Base-by-base conservation (phyloP, 2,888 invertebrate genomes). In the Strigamia maritima region DNA sequence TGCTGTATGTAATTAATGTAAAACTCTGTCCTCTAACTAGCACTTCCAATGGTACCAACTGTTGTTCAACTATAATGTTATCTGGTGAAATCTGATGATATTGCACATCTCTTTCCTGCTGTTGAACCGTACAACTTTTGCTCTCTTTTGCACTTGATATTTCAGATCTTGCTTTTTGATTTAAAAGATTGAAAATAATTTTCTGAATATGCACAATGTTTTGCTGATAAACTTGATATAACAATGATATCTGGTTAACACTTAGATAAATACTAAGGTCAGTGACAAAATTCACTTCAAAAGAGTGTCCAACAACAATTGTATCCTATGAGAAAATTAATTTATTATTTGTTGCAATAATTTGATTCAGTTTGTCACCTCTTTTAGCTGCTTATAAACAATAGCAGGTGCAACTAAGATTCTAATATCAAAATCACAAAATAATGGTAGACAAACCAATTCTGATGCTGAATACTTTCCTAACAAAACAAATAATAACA, bases 231-330 rank as follows among this genome's bases (percentile, higher is more conserved):
- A 77, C 22, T 22, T 49, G 19, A 14, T 22, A 28, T 1, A 78
- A 3, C 35, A 91, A 87, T 79, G 87, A 87, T 22, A 95, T 86
- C 84, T 95, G 94, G 79, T 90, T 89, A 10, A 92, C 86, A 83
- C 91, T 92, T 1, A 94, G 82, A 79, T 90, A 91, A 2, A 94
- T 84, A 54, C 90, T 88, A 82, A 95, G 91, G 85, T 96, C 94
- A 0, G 92, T 91, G 0, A 92, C 87, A 79, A 93, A 90, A 86
- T 94, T 95, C 2, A 95, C 85, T 83, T 97, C 97, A 0, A 93
- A 83, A 0, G 94, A 92, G 82, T 93, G 91, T 0, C 95, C 95
- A 85, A 93, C 93, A 0, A 93, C 90, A 16, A 95, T 85, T 19
- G 87, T 86, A 31, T 82, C 80, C 83, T 84, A 60, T 54, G 40